Percentiles rank a stretch among this genome's conserved stretches.
These are phyloP conservation scores for Engraulis encrasicolus DNA, from an alignment of 2,113 vertebrate genomes.

Conservation along the genomic window DNA sequence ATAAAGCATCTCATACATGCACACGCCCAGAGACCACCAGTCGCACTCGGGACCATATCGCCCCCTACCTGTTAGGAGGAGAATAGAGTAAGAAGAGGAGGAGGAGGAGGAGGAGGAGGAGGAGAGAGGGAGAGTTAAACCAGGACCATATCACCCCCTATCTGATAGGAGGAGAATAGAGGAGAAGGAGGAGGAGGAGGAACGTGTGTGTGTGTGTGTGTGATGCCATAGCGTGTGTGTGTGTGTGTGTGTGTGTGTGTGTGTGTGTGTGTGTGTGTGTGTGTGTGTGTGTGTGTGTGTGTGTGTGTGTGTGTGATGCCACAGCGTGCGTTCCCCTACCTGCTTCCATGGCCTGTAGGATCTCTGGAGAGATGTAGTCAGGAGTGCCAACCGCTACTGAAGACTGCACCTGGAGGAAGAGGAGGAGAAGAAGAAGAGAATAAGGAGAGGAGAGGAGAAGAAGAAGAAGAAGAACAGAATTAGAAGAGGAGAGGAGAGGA, in stretches of 20 bases:
- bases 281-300: too few relatives aligned
- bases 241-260: too few relatives aligned
- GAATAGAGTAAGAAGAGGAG: too few relatives aligned
- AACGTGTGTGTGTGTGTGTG: too few relatives aligned
- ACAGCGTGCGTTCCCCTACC: constrained; percentile 97
- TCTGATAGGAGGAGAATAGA: too few relatives aligned
- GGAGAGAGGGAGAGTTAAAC: too few relatives aligned
- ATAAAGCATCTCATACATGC: constrained; percentile 99
- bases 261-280: too few relatives aligned
- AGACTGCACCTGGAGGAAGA: constrained; percentile 86
- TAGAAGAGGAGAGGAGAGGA: background rate
- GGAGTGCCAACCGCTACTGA: constrained; percentile 98
- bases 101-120: too few relatives aligned
- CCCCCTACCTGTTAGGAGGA: too few relatives aligned
- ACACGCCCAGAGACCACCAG: constrained; percentile 99
- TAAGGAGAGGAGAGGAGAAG: background rate
- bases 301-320: too few relatives aligned
- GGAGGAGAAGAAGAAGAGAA: background rate
- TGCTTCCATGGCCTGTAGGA: constrained; percentile 99
- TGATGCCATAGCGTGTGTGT: too few relatives aligned
- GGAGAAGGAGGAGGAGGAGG: background rate
- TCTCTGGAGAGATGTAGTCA: constrained; percentile 98
- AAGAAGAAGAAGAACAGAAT: background rate
- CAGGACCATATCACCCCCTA: too few relatives aligned
- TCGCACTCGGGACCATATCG: constrained; percentile 98